Evolutionary conservation across 2,888 invertebrate genomes (phyloP).

Genomic region (Dasypolia templi): DNA sequence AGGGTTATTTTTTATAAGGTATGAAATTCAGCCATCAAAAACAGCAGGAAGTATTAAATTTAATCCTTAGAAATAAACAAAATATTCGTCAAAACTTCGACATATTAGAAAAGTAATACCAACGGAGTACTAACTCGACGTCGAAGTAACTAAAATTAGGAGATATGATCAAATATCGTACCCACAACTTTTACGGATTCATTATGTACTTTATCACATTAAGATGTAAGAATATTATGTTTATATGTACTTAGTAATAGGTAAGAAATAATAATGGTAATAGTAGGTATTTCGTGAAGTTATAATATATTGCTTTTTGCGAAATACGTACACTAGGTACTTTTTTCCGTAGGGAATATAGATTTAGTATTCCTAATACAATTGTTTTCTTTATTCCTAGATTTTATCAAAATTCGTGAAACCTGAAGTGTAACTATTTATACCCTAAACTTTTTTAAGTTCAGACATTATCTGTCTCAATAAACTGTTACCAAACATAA

Average conservation of each 20-base stretch:
- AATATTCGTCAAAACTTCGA: too few relatives aligned
- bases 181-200: constrained; percentile 47
- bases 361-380: neutral
- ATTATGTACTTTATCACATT: constrained; percentile 38
- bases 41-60: too few relatives aligned
- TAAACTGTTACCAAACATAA: neutral
- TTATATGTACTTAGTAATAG: neutral
- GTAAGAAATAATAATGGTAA: neutral
- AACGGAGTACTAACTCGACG: too few relatives aligned
- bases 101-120: too few relatives aligned
- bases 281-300: neutral
- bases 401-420: neutral
- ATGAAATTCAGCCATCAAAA: too few relatives aligned
- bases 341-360: neutral
- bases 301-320: neutral
- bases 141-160: too few relatives aligned
- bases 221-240: constrained; percentile 6
- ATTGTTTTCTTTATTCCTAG: neutral
- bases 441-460: too few relatives aligned
- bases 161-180: too few relatives aligned
- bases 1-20: too few relatives aligned
- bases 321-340: neutral
- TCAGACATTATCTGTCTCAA: neutral
- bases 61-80: too few relatives aligned
- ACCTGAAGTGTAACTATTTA: neutral